Conservation (phyloP, 2,797 vertebrate genomes). For the Bradypodion ventrale region DNA sequence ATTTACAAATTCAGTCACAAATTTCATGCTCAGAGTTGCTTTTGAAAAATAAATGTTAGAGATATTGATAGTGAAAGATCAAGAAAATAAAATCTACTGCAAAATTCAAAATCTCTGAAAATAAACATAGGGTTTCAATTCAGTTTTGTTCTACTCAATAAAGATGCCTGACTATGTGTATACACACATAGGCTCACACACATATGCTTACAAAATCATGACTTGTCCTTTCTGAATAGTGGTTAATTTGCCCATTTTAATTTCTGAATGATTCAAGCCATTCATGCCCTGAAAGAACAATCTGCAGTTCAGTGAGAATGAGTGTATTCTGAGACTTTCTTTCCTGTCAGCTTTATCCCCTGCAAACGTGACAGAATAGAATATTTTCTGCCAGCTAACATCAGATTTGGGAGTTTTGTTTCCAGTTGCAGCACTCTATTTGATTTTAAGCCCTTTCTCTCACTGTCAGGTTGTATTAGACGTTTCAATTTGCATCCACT, state of each 20-base stretch:
- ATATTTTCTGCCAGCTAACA: slow-evolving; percentile 47
- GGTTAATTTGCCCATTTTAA: neutral
- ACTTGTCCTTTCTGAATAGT: neutral
- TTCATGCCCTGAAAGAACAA: slow-evolving; percentile 18
- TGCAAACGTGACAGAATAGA: slow-evolving; percentile 52
- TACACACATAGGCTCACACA: neutral
- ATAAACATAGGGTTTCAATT: neutral
- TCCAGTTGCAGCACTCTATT: slow-evolving; percentile 37
- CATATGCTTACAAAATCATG: neutral
- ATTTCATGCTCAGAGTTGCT: no score
- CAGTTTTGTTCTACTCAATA: neutral
- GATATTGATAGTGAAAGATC: no score
- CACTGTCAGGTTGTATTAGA: slow-evolving; percentile 59
- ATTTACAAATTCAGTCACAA: no score
- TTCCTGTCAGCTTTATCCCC: slow-evolving; percentile 42
- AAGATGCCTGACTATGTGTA: no score
- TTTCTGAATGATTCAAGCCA: neutral
- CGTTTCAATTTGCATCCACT: slow-evolving; percentile 39
- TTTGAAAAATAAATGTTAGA: no score
- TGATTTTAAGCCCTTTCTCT: slow-evolving; percentile 47
- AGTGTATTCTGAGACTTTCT: neutral
- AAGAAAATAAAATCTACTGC: neutral
- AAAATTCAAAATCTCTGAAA: slow-evolving; percentile 1
- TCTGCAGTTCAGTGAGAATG: neutral
- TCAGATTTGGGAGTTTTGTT: slow-evolving; percentile 48